These are phyloP conservation scores for Zophobas atratus DNA, from an alignment of 1,140 invertebrate species.

Conservation along the genomic window DNA sequence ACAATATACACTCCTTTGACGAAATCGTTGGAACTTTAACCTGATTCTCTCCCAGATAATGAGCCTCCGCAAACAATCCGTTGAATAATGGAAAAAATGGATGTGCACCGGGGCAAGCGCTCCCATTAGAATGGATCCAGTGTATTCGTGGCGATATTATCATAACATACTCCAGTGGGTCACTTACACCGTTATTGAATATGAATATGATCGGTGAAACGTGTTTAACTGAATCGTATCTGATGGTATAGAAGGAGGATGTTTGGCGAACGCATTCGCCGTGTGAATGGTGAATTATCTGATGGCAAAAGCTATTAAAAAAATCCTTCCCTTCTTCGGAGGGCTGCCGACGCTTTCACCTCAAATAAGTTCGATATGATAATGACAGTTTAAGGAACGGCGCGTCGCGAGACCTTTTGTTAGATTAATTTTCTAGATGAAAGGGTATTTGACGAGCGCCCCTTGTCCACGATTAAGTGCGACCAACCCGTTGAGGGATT, in stretches of 20 bases:
- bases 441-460: constrained; percentile 24
- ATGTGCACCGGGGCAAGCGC: constrained; percentile 27
- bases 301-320: constrained; percentile 36
- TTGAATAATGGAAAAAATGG: constrained; percentile 25
- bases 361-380: constrained; percentile 32
- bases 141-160: constrained; percentile 40
- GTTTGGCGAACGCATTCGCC: constrained; percentile 41
- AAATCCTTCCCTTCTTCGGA: constrained; percentile 1
- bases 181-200: constrained; percentile 47
- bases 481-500: constrained; percentile 43
- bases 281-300: constrained; percentile 46
- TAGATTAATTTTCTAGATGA: constrained; percentile 38
- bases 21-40: too few relatives aligned
- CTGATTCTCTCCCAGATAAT: neutral
- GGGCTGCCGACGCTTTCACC: neutral
- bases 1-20: too few relatives aligned
- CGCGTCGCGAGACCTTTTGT: neutral
- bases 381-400: constrained; percentile 24
- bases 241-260: constrained; percentile 49
- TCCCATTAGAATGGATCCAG: constrained; percentile 21
- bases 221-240: constrained; percentile 51
- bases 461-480: constrained; percentile 28
- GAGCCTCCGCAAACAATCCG: constrained; percentile 22
- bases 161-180: constrained; percentile 40
- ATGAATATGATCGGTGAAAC: constrained; percentile 49